Evolutionary conservation across 2,888 invertebrate species (phyloP), one percentile per base, ranked within the genome.

Genomic region (Drosophila gaucha): DNA sequence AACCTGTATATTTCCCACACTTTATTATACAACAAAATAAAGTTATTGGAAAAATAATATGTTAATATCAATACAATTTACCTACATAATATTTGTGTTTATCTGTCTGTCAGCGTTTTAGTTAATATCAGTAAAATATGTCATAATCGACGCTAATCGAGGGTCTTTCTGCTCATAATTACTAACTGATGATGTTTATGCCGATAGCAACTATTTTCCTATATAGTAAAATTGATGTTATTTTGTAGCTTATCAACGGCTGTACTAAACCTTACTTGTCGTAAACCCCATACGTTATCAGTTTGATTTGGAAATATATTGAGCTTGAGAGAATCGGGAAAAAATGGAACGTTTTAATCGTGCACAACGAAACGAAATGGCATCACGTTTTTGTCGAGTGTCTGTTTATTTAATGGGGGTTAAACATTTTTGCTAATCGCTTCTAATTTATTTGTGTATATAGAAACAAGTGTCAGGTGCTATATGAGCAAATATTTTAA

Each of bases 311-410:
- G 35, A 44, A 64, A 64, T 55, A 49, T 49, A 44, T 26, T 16
- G 10, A 30, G 28, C 8, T 43, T 30, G 14, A n/a, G 33, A 26
- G 10, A 33, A 8, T 24, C 54, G 43, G 43, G 46, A 43, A 44
- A 8, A 66, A 56, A 55, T 47, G 28, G 36, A 59, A 35, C 38
- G 35, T 24, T 65, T 50, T 30, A n/a, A n/a, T n/a, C n/a, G n/a
- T n/a, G n/a, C 39, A 30, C 22, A 54, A 50, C 18, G 20, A 39
- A 2, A 26, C 33, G 18, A 16, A 22, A 22, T 36, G 12, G 1
- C 60, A 71, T 64, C 79, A 79, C 79, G 83, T 78, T 82, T 85
- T 66, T 28, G 33, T 82, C 68, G 72, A 67, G 58, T 78, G 77
- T 44, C 24, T 30, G 39, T 20, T 39, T 50, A 24, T 54, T 38